Conservation (phyloP, 2,113 vertebrate genomes). For the Budorcas taxicolor region DNA sequence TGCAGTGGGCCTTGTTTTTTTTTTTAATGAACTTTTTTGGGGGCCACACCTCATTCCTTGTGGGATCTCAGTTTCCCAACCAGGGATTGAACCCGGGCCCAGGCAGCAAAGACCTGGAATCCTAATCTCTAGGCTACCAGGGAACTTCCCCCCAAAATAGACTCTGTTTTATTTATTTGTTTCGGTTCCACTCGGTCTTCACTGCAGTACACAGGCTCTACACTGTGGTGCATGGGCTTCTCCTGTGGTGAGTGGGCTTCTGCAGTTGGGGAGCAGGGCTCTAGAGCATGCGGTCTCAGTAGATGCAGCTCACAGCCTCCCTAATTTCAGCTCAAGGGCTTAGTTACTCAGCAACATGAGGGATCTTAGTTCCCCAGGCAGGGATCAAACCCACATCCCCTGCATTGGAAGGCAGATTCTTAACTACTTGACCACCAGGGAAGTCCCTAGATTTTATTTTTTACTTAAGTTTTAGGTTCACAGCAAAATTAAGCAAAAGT, state of each 20-base stretch:
- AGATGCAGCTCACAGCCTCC: neutral
- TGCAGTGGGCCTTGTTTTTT: neutral
- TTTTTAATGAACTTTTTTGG: fast-evolving
- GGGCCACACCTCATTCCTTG: neutral
- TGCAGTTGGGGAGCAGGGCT: neutral
- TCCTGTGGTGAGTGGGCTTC: neutral
- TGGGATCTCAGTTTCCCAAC: neutral
- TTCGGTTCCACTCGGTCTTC: neutral
- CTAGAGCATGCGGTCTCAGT: neutral
- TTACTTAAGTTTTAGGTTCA: neutral
- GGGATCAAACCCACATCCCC: neutral
- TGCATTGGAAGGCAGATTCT: neutral
- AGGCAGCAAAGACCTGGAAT: neutral
- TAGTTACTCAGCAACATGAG: neutral
- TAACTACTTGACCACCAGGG: neutral
- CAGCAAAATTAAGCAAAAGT: neutral
- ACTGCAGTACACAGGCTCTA: neutral
- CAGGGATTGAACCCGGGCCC: neutral
- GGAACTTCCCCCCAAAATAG: neutral
- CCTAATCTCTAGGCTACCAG: neutral
- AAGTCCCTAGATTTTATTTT: neutral
- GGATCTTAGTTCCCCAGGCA: neutral
- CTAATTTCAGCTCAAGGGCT: neutral
- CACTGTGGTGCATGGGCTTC: neutral
- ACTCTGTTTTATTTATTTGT: neutral